Percentiles rank a stretch among this genome's conserved stretches.
phyloP scores from a whole-genome alignment of 2,797 vertebrate genomes.

The Neomorphus geoffroyi region DNA sequence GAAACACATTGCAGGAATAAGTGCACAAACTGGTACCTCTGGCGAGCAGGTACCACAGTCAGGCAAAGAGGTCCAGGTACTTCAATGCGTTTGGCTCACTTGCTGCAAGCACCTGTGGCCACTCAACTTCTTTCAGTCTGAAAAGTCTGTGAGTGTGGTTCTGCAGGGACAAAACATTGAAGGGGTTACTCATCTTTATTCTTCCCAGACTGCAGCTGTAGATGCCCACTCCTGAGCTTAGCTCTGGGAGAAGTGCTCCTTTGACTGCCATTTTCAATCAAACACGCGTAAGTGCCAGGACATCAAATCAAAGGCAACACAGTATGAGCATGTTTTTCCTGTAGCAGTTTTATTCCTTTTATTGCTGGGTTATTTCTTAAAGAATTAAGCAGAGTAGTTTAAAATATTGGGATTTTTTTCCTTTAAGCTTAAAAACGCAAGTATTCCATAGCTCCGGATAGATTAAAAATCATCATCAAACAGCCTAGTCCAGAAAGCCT shows the following conservation, averaged over 20 bases:
- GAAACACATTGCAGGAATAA: not conserved
- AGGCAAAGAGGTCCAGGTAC: not conserved
- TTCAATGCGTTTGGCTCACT: accelerated
- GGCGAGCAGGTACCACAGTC: not conserved
- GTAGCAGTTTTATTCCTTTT: not conserved
- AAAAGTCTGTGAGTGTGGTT: not conserved
- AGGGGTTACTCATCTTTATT: not conserved
- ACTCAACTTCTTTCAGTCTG: not conserved
- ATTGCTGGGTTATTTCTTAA: not conserved
- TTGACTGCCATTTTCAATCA: not conserved
- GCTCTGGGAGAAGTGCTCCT: not conserved
- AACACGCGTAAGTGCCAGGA: not conserved
- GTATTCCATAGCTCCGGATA: not conserved
- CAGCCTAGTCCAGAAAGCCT: not conserved
- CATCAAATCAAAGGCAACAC: not conserved
- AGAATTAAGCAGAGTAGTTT: not conserved
- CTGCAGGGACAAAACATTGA: not conserved
- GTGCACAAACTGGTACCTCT: not conserved
- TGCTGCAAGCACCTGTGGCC: not conserved
- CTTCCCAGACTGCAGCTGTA: not conserved
- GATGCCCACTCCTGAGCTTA: not conserved
- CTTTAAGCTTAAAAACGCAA: not conserved
- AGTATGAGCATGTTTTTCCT: not conserved
- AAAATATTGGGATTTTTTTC: not conserved
- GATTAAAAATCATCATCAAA: not conserved